Percentiles rank a stretch among this genome's conserved stretches.
Conservation (phyloP, 2,888 invertebrate genomes). For the Orthonevra nobilis region DNA sequence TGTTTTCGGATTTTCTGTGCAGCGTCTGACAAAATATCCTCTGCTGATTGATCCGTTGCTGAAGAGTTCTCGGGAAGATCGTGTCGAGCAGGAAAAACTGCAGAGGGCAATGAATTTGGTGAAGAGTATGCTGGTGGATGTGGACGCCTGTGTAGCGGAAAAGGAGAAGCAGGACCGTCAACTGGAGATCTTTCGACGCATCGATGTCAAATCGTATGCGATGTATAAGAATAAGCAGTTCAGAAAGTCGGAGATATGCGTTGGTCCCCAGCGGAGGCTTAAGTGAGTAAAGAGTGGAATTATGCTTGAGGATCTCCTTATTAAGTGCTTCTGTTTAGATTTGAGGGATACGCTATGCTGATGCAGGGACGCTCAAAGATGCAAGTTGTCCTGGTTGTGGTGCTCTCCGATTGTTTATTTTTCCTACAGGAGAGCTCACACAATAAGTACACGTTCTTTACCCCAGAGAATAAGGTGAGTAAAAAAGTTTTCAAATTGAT, state of each 20-base stretch:
- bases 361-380: slow-evolving; percentile 96
- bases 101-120: slow-evolving; percentile 89
- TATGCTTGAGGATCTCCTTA: too few relatives aligned
- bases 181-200: slow-evolving; percentile 93
- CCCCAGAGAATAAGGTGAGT: slow-evolving; percentile 94
- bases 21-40: slow-evolving; percentile 97
- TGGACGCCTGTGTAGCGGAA: slow-evolving; percentile 95
- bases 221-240: slow-evolving; percentile 92
- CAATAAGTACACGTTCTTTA: slow-evolving; percentile 92
- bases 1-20: too few relatives aligned
- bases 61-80: slow-evolving; percentile 92
- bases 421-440: slow-evolving; percentile 95
- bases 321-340: too few relatives aligned
- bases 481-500: background rate
- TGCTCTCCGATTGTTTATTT: slow-evolving; percentile 94
- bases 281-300: slow-evolving; percentile 81
- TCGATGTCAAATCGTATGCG: slow-evolving; percentile 95
- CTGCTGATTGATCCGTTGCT: slow-evolving; percentile 93
- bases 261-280: slow-evolving; percentile 90
- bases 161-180: slow-evolving; percentile 94
- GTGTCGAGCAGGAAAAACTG: slow-evolving; percentile 89
- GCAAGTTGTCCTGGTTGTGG: slow-evolving; percentile 92
- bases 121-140: slow-evolving; percentile 93
- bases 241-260: slow-evolving; percentile 93
- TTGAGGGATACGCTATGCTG: slow-evolving; percentile 93